A percentile compares a stretch with the other conserved stretches of the same genome.
Evolutionary conservation across 53 echinoderm and acorn worm species (phyloP).

Genomic region (Luidia sarsii): DNA sequence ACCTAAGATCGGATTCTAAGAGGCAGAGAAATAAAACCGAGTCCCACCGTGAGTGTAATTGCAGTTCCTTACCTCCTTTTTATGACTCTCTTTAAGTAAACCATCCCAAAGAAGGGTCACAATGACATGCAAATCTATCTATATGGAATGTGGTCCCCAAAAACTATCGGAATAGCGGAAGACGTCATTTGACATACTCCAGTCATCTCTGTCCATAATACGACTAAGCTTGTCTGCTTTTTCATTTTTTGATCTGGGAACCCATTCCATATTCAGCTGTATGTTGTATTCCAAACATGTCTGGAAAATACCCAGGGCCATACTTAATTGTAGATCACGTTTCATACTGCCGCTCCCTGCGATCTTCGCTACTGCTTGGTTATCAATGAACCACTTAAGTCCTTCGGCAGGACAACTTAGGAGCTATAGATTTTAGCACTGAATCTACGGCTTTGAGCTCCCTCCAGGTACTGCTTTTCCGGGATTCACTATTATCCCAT

Average conservation of each 20-base stretch:
- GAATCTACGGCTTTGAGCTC: slow-evolving; percentile 29
- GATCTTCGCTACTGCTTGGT: slow-evolving; percentile 28
- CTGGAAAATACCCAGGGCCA: slow-evolving; percentile 7
- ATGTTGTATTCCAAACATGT: slow-evolving; percentile 10
- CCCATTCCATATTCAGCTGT: slow-evolving; percentile 2
- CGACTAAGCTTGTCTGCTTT: slow-evolving; percentile 5
- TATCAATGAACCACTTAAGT: slow-evolving; percentile 40
- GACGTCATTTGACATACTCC: background rate
- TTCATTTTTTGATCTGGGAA: background rate
- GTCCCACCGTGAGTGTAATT: too few relatives aligned
- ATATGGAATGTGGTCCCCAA: slow-evolving; percentile 10
- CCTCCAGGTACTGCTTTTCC: slow-evolving; percentile 28
- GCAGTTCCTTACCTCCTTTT: too few relatives aligned
- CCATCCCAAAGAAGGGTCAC: too few relatives aligned
- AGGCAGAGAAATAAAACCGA: too few relatives aligned
- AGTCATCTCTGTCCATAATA: background rate
- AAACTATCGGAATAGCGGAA: background rate
- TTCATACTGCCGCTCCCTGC: slow-evolving; percentile 37
- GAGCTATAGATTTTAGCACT: slow-evolving; percentile 7
- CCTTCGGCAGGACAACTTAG: slow-evolving; percentile 25
- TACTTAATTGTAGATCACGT: slow-evolving; percentile 22
- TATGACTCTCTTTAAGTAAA: too few relatives aligned
- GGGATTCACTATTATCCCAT: slow-evolving; percentile 33
- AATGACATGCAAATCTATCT: background rate
- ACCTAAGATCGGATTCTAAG: too few relatives aligned